Conservation (phyloP, 2,797 vertebrate genomes). For the Limosa lapponica region DNA sequence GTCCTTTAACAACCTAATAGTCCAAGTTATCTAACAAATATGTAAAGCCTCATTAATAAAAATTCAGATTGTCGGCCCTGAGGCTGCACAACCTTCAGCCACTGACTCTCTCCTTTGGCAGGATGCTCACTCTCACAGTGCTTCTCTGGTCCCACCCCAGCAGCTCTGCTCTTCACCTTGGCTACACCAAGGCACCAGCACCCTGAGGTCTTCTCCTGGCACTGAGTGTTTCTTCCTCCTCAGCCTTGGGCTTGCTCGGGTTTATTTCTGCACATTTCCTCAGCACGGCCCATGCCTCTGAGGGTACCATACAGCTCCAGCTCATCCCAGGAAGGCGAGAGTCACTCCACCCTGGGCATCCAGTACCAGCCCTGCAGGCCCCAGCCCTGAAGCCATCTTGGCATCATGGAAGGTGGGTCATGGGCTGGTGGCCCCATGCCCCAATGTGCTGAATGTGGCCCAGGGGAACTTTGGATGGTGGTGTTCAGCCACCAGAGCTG, state of each 20-base stretch:
- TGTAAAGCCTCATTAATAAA: background rate
- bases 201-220: background rate
- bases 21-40: background rate
- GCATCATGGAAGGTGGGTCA: too few relatives aligned
- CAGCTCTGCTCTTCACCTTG: background rate
- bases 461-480: rapidly evolving
- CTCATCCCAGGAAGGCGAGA: rapidly evolving
- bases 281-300: rapidly evolving
- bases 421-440: rapidly evolving
- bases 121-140: background rate
- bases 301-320: background rate
- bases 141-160: background rate
- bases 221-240: background rate
- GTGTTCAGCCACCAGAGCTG: background rate
- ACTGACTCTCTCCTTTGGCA: rapidly evolving
- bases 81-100: background rate
- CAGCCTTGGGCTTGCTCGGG: rapidly evolving
- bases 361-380: rapidly evolving
- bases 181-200: too few relatives aligned
- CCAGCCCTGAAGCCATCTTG: rapidly evolving
- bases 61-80: rapidly evolving
- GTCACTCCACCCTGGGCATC: background rate
- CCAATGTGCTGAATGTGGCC: rapidly evolving
- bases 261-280: background rate
- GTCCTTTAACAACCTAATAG: background rate